A percentile compares a stretch with the other conserved stretches of the same genome.
These are phyloP conservation scores for Poecilia velifera DNA, from an alignment of 2,797 vertebrate genomes.

Conservation along the genomic window DNA sequence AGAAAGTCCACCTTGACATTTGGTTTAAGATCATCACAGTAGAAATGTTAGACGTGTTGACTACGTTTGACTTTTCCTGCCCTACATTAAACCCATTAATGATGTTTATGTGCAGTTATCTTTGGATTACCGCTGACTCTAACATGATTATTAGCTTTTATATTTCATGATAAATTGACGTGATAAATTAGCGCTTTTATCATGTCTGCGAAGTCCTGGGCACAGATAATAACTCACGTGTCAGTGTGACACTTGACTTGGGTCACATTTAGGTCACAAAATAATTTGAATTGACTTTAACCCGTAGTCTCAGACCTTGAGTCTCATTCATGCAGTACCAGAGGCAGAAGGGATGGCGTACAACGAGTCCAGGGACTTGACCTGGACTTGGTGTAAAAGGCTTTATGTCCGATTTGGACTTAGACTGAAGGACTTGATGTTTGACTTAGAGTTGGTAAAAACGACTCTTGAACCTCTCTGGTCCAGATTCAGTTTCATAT, in stretches of 20 bases:
- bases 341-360: background rate
- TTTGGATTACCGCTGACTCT: background rate
- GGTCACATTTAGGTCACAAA: background rate
- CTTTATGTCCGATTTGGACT: no score
- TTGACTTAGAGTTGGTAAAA: background rate
- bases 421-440: background rate
- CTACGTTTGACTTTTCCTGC: background rate
- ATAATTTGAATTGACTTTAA: background rate
- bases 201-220: background rate
- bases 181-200: conserved; percentile 3
- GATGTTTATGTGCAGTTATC: background rate
- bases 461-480: background rate
- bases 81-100: background rate
- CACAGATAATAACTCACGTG: background rate
- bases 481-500: background rate
- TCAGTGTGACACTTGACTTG: background rate
- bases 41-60: background rate
- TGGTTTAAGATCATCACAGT: background rate
- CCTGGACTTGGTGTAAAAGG: background rate
- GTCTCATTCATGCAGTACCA: background rate
- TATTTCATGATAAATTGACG: background rate
- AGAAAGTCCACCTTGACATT: conserved; percentile 43
- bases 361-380: no score
- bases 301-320: background rate
- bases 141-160: background rate